Conservation (phyloP, 1,140 invertebrate genomes). For the Callitettix versicolor region DNA sequence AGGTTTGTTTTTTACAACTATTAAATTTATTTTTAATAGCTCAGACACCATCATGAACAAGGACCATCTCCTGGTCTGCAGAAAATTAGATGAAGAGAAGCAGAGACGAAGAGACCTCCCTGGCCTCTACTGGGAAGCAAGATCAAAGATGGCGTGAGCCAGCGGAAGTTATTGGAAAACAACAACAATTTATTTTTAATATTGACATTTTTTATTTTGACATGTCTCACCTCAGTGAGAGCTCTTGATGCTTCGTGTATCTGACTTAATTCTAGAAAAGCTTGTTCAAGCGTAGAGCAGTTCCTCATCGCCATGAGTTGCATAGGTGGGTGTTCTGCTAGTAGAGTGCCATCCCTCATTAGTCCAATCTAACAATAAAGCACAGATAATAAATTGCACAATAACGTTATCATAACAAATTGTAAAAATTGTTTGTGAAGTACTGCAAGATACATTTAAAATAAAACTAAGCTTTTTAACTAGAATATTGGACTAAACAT, state of each 20-base stretch:
- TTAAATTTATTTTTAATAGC: too few species aligned
- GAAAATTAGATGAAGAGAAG: too few species aligned
- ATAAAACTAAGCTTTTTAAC: background rate
- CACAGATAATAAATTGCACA: background rate
- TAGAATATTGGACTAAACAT: background rate
- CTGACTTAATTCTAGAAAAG: constrained; percentile 41
- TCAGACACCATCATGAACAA: too few species aligned
- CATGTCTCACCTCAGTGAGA: background rate
- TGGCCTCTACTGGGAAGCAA: too few species aligned
- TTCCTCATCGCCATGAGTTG: constrained; percentile 35
- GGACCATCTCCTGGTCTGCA: too few species aligned
- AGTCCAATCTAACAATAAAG: constrained; percentile 39
- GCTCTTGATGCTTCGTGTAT: constrained; percentile 8
- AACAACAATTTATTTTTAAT: too few species aligned
- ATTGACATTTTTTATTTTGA: too few species aligned
- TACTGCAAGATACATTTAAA: background rate
- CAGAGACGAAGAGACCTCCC: too few species aligned
- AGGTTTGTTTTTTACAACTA: too few species aligned
- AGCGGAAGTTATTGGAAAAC: too few species aligned
- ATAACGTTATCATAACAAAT: background rate
- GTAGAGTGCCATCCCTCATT: constrained; percentile 46
- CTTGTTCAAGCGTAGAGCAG: constrained; percentile 41
- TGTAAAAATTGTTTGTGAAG: background rate
- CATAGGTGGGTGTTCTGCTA: constrained; percentile 44
- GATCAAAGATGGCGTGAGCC: too few species aligned